These are phyloP conservation scores for Strongylocentrotus purpuratus DNA, from an alignment of 35 echinoderm and acorn worm species.

Conservation along the genomic window DNA sequence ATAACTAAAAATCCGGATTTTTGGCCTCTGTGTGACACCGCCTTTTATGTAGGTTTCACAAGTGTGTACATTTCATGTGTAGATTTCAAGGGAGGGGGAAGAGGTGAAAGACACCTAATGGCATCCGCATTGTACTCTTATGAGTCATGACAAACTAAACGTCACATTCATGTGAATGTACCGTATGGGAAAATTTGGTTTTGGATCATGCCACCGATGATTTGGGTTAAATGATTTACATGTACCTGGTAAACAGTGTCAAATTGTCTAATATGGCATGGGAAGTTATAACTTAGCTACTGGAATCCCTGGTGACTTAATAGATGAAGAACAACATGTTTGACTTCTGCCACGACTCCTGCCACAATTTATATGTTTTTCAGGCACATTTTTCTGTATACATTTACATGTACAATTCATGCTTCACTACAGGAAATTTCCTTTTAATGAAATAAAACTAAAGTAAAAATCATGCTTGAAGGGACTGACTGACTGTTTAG, in stretches of 20 bases:
- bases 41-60: too few species aligned
- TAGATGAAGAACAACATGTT: neutral
- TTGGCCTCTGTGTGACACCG: too few species aligned
- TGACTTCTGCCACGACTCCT: neutral
- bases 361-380: neutral
- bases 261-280: neutral
- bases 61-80: neutral
- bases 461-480: too few species aligned
- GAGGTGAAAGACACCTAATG: neutral
- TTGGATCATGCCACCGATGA: neutral
- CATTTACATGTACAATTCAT: too few species aligned
- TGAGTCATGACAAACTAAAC: neutral
- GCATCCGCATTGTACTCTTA: neutral
- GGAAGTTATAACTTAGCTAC: constrained; percentile 16
- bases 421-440: too few species aligned
- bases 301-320: neutral
- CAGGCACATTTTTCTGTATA: too few species aligned
- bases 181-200: neutral
- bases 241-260: neutral
- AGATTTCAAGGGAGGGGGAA: neutral
- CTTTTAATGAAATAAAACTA: too few species aligned
- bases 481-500: too few species aligned
- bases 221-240: neutral
- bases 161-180: neutral
- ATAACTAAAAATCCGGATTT: too few species aligned